A percentile compares a stretch with the other conserved stretches of the same genome.
Conservation (phyloP, 2,888 invertebrate species). For the Pogonocherus hispidulus region DNA sequence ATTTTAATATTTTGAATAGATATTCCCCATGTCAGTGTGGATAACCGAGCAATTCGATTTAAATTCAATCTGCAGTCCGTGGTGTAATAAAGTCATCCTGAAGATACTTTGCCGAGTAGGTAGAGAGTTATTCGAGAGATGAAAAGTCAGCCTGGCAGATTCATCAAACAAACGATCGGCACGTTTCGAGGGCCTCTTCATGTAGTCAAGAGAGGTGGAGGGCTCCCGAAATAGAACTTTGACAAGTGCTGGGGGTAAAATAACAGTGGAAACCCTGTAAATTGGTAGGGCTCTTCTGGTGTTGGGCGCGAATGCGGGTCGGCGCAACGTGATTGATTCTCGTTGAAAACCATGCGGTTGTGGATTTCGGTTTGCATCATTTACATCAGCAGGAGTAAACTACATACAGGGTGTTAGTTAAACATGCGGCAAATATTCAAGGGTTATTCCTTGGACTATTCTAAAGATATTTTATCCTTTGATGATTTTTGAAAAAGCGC, state of each 20-base stretch:
- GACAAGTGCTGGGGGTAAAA: constrained; percentile 56
- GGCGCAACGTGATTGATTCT: constrained; percentile 8
- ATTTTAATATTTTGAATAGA: too few species aligned
- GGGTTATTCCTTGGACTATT: too few species aligned
- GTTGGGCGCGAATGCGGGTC: constrained; percentile 32
- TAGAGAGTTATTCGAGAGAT: constrained; percentile 25
- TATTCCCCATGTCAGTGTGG: too few species aligned
- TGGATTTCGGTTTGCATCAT: background rate
- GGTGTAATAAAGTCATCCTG: constrained; percentile 22
- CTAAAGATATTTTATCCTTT: too few species aligned
- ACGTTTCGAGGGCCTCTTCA: constrained; percentile 64
- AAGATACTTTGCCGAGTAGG: constrained; percentile 27
- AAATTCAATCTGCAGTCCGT: constrained; percentile 14
- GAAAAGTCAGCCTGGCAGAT: constrained; percentile 49
- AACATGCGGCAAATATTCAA: too few species aligned
- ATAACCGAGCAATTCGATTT: too few species aligned
- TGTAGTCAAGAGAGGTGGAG: constrained; percentile 61
- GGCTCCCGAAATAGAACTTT: constrained; percentile 58
- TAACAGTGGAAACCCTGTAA: constrained; percentile 49
- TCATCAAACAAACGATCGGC: constrained; percentile 66
- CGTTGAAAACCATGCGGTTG: background rate
- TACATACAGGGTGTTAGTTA: too few species aligned
- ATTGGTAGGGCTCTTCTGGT: constrained; percentile 43
- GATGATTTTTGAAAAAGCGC: too few species aligned
- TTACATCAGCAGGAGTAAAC: too few species aligned